phyloP scores from a whole-genome alignment of 2,113 vertebrate genomes.

The Origma solitaria region DNA sequence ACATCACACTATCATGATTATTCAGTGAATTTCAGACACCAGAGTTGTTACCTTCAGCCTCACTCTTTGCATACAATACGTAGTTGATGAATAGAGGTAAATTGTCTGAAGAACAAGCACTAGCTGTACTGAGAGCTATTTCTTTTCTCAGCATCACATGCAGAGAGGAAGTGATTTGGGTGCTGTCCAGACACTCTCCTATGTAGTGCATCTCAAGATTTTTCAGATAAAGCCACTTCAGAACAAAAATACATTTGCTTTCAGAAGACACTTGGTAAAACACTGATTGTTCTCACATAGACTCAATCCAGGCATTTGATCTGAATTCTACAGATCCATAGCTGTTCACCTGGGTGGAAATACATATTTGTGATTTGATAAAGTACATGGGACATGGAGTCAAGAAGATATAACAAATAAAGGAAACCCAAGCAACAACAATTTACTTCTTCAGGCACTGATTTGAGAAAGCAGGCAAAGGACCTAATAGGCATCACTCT shows the following conservation, averaged over 20 bases:
- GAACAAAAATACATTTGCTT: neutral
- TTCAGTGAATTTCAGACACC: neutral
- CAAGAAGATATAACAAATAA: neutral
- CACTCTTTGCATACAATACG: neutral
- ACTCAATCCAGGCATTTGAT: neutral
- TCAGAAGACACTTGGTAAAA: neutral
- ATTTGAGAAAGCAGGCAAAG: neutral
- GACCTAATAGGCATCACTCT: neutral
- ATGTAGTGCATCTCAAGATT: neutral
- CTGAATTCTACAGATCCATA: neutral
- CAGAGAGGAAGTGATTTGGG: neutral
- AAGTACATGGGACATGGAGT: neutral
- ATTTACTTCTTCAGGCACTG: neutral
- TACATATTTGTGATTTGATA: neutral
- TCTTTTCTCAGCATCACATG: neutral
- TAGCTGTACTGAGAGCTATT: neutral
- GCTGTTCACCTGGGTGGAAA: neutral
- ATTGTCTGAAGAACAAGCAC: neutral
- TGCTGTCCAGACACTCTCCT: neutral
- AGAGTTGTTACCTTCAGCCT: neutral
- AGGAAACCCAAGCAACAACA: neutral
- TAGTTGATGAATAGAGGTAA: neutral
- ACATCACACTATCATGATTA: slow-evolving; percentile 1
- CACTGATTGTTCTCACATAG: neutral
- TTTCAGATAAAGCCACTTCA: neutral